Percentiles rank a stretch among this genome's conserved stretches.
Conservation (phyloP, 2,888 invertebrate genomes). For the Lycophotia porphyrea region DNA sequence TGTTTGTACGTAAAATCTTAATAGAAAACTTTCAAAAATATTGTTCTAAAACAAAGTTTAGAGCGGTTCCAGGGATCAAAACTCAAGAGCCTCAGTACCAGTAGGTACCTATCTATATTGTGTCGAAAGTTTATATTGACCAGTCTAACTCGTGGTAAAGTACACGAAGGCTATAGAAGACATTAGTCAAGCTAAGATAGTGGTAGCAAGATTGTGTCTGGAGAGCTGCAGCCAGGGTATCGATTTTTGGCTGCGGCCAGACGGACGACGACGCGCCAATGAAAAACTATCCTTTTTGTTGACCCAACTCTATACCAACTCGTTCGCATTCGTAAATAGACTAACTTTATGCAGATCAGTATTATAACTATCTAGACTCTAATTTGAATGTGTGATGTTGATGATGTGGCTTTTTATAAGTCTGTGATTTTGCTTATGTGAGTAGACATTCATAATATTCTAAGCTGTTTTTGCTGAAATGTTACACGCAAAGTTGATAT, state of each 20-base stretch:
- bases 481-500: background rate
- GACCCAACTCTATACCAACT: slow-evolving; percentile 71
- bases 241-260: slow-evolving; percentile 83
- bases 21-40: background rate
- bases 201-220: slow-evolving; percentile 69
- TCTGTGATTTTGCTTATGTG: slow-evolving; percentile 3
- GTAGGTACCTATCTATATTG: background rate
- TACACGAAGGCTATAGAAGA: slow-evolving; percentile 49
- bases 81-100: background rate
- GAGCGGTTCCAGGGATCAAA: slow-evolving; percentile 3
- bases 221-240: slow-evolving; percentile 78
- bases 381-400: slow-evolving; percentile 53
- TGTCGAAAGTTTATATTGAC: slow-evolving; percentile 41
- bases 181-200: slow-evolving; percentile 65
- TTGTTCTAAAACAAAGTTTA: background rate
- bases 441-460: slow-evolving; percentile 3
- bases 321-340: slow-evolving; percentile 67
- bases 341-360: slow-evolving; percentile 68
- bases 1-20: background rate
- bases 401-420: slow-evolving; percentile 31
- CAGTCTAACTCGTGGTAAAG: slow-evolving; percentile 33
- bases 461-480: background rate
- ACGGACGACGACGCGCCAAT: slow-evolving; percentile 80
- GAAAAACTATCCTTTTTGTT: slow-evolving; percentile 86
- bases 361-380: slow-evolving; percentile 52